These are phyloP conservation scores for Copsychus sechellarum DNA, from an alignment of 2,113 vertebrate species.

Conservation along the genomic window DNA sequence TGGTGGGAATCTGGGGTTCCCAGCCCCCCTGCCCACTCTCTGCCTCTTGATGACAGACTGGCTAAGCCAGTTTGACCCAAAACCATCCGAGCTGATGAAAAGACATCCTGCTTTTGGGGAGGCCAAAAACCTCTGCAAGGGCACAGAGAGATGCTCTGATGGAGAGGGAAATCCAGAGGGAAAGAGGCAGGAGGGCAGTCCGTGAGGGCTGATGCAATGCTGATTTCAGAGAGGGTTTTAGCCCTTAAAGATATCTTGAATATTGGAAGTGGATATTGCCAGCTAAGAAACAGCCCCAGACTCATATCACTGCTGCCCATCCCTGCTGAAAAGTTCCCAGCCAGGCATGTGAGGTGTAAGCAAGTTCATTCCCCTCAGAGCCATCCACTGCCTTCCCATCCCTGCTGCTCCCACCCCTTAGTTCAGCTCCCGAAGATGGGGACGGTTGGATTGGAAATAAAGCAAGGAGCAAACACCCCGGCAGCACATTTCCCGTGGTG, in stretches of 20 bases:
- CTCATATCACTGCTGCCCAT: not conserved
- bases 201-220: not conserved
- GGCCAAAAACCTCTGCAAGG: not conserved
- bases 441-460: not conserved
- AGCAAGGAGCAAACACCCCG: not conserved
- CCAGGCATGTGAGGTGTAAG: accelerated
- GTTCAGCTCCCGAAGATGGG: not conserved
- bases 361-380: not conserved
- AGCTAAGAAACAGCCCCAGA: not conserved
- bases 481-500: not conserved
- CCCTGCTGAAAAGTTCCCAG: not conserved
- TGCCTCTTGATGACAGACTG: not conserved
- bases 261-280: not conserved
- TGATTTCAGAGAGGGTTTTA: not conserved
- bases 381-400: not conserved
- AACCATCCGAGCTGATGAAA: not conserved
- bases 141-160: not conserved
- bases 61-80: not conserved
- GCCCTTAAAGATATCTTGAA: not conserved
- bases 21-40: not conserved
- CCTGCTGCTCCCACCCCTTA: not conserved
- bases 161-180: not conserved
- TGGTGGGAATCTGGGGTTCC: not conserved
- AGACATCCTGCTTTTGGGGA: not conserved
- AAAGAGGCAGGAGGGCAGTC: not conserved